Conservation (phyloP, 1,140 invertebrate genomes). For the Pemphigus obesinymphae region DNA sequence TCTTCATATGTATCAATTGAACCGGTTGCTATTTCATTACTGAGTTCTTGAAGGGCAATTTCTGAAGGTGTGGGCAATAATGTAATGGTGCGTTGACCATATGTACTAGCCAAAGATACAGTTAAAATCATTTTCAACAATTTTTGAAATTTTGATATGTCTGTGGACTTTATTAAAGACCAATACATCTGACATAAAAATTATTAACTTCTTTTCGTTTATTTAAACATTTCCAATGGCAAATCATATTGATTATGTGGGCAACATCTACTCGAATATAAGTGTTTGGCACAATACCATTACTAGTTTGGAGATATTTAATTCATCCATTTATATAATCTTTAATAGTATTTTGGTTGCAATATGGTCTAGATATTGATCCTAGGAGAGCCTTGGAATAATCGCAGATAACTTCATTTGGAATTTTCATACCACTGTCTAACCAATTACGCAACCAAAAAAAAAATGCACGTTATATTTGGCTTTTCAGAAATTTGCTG, state of each 20-base stretch:
- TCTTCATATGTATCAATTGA: not conserved
- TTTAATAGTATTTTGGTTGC: not conserved
- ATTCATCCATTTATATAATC: not conserved
- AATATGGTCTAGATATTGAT: not conserved
- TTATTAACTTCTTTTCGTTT: not conserved
- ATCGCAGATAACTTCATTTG: not conserved
- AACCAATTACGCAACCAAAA: not conserved
- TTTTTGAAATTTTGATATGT: not conserved
- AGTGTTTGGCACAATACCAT: not conserved
- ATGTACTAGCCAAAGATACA: not conserved
- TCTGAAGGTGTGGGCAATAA: not conserved
- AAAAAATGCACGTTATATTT: not conserved
- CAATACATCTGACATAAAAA: not conserved
- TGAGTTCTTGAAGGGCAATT: not conserved
- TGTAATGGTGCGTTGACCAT: not conserved
- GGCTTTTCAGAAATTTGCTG: not conserved
- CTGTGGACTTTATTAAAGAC: not conserved
- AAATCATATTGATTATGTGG: not conserved
- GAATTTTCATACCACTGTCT: not conserved
- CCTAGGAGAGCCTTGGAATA: not conserved
- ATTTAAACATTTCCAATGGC: not conserved
- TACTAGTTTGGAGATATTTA: not conserved
- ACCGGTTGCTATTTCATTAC: not conserved
- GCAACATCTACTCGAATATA: not conserved
- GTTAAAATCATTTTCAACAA: not conserved